These are phyloP conservation scores for Sarcophaga variegata DNA, from an alignment of 2,888 invertebrate species.

Conservation along the genomic window DNA sequence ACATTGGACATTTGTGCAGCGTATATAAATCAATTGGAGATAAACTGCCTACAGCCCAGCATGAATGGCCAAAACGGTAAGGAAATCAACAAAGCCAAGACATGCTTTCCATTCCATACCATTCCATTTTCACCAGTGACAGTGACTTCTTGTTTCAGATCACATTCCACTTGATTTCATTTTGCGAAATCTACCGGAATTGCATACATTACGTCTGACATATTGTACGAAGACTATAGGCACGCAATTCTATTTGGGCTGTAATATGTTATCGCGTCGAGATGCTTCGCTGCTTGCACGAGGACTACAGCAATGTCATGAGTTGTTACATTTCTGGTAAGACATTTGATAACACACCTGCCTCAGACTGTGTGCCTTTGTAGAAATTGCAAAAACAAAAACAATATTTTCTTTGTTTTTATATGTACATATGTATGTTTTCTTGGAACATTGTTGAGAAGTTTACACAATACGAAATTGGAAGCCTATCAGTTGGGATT, in stretches of 20 bases:
- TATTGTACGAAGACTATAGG: slow-evolving; percentile 80
- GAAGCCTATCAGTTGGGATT: slow-evolving; percentile 78
- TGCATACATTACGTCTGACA: slow-evolving; percentile 79
- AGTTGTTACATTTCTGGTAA: slow-evolving; percentile 79
- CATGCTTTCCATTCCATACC: not conserved
- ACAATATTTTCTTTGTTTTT: slow-evolving; percentile 25
- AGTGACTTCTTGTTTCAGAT: slow-evolving; percentile 73
- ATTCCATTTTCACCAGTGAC: not conserved
- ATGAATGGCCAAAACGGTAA: slow-evolving; percentile 75
- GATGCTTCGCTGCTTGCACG: slow-evolving; percentile 77
- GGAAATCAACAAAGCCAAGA: slow-evolving; percentile 18
- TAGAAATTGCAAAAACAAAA: slow-evolving; percentile 19
- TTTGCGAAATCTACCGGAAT: slow-evolving; percentile 80
- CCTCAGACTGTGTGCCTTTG: not conserved
- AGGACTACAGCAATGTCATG: slow-evolving; percentile 79
- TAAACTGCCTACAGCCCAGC: slow-evolving; percentile 79
- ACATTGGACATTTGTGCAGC: slow-evolving; percentile 79
- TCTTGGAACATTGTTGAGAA: slow-evolving; percentile 54
- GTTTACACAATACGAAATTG: slow-evolving; percentile 80
- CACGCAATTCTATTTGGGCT: slow-evolving; percentile 79
- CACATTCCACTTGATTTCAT: slow-evolving; percentile 82
- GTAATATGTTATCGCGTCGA: slow-evolving; percentile 78
- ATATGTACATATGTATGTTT: not conserved
- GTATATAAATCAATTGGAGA: slow-evolving; percentile 80
- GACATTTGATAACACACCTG: slow-evolving; percentile 8